Base-by-base conservation (phyloP, 64 coral and sea anemone species). In the Trachythela sp. region DNA sequence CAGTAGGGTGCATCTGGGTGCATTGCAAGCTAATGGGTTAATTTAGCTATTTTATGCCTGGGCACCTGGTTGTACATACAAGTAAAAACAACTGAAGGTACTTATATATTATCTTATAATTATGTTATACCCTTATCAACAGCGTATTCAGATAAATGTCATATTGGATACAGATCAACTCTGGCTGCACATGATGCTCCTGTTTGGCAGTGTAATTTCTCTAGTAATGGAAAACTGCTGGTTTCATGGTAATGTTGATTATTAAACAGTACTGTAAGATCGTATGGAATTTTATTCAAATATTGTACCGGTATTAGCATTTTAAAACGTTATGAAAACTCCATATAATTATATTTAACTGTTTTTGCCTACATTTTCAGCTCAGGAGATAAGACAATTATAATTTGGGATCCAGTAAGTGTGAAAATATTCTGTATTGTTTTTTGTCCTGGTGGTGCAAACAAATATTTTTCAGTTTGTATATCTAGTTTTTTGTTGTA, bases 321-420 rank as follows among this genome's bases (percentile, higher is more conserved):
- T n/a, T n/a, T n/a, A n/a, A n/a, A n/a, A n/a, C n/a, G n/a, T n/a
- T n/a, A 0, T 72, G 1, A 52, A 52, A 2, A 72, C 33, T 72
- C 29, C 29, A 36, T 13, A 14, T 33, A 77, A 34, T 71, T 8
- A 37, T n/a, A n/a, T n/a, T n/a, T 14, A 39, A 75, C 4, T 8
- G 40, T 42, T 4, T 86, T 41, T 35, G 86, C 84, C 34, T 59
- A 34, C 71, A 85, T 10, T 84, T 52, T 15, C 29, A 97, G 95
- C 40, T 94, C 92, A 54, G 76, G 87, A 51, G 95, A 97, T 86
- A 97, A 97, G 70, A 94, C 94, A 54, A 90, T 97, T 71, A 94
- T 97, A 54, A 76, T 97, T 13, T 97, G 95, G 95, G 93, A 97
- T 86, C 95, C 93, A 68, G 95, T 97, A 89, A 97, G 95, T 94